A percentile compares a stretch with the other conserved stretches of the same genome.
These are phyloP conservation scores for Menidia beryllina DNA, from an alignment of 2,113 vertebrate species.

Conservation along the genomic window DNA sequence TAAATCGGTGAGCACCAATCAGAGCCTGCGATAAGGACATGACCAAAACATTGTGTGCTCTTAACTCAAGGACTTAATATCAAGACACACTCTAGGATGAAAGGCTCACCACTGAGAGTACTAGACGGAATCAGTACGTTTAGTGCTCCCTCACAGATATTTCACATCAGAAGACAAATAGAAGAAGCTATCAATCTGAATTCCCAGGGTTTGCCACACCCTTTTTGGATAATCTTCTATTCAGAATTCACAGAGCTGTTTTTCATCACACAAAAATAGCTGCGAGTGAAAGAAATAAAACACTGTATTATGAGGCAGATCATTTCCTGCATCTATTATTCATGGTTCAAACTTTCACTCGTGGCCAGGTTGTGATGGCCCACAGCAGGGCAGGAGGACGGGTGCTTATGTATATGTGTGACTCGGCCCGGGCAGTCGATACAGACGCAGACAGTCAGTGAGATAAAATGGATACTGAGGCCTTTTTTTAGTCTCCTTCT, in stretches of 20 bases:
- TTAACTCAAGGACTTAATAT: conserved; percentile 33
- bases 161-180: conserved; percentile 66
- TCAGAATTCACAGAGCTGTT: conserved; percentile 15
- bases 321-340: conserved; percentile 68
- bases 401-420: conserved; percentile 43
- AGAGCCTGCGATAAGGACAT: conserved; percentile 2
- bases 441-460: conserved; percentile 10
- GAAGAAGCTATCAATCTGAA: conserved; percentile 33
- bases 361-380: conserved; percentile 44
- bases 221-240: conserved; percentile 23
- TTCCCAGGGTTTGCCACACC: conserved; percentile 49
- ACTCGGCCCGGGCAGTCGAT: conserved; percentile 37
- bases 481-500: conserved; percentile 27
- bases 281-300: conserved; percentile 59
- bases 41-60: conserved; percentile 22
- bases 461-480: conserved; percentile 45
- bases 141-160: conserved; percentile 51
- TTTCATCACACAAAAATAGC: conserved; percentile 61
- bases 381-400: conserved; percentile 14
- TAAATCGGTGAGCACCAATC: conserved; percentile 1
- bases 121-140: conserved; percentile 46
- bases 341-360: conserved; percentile 41
- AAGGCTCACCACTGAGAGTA: conserved; percentile 10
- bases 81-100: conserved; percentile 26
- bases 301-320: conserved; percentile 60